Percentiles rank a stretch among this genome's conserved stretches.
Evolutionary conservation across 2,888 invertebrate species (phyloP).

Genomic region (Rhingia campestris): DNA sequence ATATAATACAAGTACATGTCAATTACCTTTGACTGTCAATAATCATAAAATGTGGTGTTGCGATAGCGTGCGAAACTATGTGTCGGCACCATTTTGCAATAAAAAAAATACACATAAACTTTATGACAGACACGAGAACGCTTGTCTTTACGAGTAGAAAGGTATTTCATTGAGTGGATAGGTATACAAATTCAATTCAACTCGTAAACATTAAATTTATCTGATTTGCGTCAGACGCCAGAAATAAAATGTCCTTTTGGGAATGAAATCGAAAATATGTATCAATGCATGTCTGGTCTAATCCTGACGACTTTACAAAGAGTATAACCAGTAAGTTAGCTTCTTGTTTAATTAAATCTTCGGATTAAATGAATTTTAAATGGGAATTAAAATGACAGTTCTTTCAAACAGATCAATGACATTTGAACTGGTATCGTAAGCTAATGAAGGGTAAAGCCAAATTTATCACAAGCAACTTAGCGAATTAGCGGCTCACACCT

Average conservation of each 20-base stretch:
- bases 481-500: too few relatives aligned
- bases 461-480: too few relatives aligned
- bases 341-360: background rate
- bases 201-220: too few relatives aligned
- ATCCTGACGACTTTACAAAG: background rate
- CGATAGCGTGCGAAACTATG: conserved; percentile 21
- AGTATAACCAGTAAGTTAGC: background rate
- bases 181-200: too few relatives aligned
- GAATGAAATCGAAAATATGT: background rate
- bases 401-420: conserved; percentile 4
- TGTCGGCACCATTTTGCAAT: conserved; percentile 8
- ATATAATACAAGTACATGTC: too few relatives aligned
- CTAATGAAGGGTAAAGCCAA: background rate
- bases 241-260: background rate
- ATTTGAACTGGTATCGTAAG: background rate
- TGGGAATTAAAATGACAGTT: background rate
- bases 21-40: too few relatives aligned
- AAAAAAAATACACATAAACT: conserved; percentile 10
- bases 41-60: conserved; percentile 15
- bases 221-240: background rate
- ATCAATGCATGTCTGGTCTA: too few relatives aligned
- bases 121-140: conserved; percentile 17
- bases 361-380: background rate
- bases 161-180: too few relatives aligned
- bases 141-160: too few relatives aligned